Conservation (phyloP, 2,888 invertebrate genomes). For the Chrysolina haemoptera region DNA sequence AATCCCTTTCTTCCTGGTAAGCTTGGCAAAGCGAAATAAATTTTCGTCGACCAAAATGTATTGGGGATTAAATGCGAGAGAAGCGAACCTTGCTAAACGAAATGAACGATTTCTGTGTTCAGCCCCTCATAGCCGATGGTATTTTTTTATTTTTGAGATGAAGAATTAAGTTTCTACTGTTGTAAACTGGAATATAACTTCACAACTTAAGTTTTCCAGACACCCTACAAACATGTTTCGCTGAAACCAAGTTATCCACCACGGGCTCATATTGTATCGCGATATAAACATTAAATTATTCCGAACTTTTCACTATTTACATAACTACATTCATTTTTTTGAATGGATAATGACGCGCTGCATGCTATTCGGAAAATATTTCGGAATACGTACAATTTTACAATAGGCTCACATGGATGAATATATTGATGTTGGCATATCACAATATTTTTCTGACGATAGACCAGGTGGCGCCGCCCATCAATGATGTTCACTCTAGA, state of each 20-base stretch:
- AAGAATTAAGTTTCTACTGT: background rate
- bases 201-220: background rate
- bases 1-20: too few relatives aligned
- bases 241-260: background rate
- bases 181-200: too few relatives aligned
- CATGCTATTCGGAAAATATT: conserved; percentile 17
- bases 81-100: too few relatives aligned
- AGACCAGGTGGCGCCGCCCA: too few relatives aligned
- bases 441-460: background rate
- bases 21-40: too few relatives aligned
- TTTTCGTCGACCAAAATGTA: too few relatives aligned
- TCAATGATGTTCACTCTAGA: too few relatives aligned
- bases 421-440: background rate
- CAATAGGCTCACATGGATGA: background rate
- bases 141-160: too few relatives aligned
- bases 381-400: background rate
- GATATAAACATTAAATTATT: conserved; percentile 26
- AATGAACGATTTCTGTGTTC: too few relatives aligned
- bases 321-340: conserved; percentile 23
- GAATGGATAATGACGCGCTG: conserved; percentile 14
- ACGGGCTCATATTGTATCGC: conserved; percentile 1
- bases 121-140: too few relatives aligned
- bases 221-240: background rate
- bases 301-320: conserved; percentile 15
- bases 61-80: too few relatives aligned